These are phyloP conservation scores for Cebidichthys violaceus DNA, from an alignment of 2,113 vertebrate genomes.

Conservation along the genomic window DNA sequence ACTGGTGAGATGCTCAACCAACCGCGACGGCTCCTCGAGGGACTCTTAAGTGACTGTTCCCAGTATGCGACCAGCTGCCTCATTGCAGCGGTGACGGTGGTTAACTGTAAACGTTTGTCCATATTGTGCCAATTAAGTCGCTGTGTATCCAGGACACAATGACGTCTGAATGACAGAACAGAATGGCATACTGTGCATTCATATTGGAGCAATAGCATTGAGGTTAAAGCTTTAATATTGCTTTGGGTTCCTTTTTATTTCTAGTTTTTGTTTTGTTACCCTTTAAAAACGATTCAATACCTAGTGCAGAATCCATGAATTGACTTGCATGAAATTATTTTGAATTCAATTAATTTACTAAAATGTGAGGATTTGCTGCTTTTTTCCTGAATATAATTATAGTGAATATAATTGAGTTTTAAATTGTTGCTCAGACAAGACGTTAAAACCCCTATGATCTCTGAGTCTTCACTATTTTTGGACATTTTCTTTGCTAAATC, in stretches of 20 bases:
- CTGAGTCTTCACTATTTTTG: background rate
- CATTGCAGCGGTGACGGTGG: conserved; percentile 18
- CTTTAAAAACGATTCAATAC: background rate
- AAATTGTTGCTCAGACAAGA: background rate
- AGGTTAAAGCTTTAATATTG: background rate
- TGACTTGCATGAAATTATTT: background rate
- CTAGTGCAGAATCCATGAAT: background rate
- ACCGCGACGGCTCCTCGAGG: conserved; percentile 57
- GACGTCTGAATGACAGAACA: background rate
- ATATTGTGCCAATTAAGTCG: conserved; percentile 14
- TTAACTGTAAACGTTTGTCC: conserved; percentile 29
- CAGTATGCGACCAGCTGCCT: conserved; percentile 68
- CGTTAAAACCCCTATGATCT: background rate
- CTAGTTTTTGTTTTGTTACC: background rate
- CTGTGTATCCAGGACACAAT: background rate
- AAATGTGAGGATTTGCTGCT: background rate
- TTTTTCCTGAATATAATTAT: background rate
- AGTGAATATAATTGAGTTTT: background rate
- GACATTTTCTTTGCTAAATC: background rate
- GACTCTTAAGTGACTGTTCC: conserved; percentile 58
- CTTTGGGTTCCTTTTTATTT: background rate
- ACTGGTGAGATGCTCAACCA: conserved; percentile 58
- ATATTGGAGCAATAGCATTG: background rate
- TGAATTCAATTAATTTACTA: no score
- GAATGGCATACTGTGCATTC: background rate